A percentile compares a stretch with the other conserved stretches of the same genome.
Conservation (phyloP, 1,140 invertebrate genomes). For the Daktulosphaira vitifoliae region DNA sequence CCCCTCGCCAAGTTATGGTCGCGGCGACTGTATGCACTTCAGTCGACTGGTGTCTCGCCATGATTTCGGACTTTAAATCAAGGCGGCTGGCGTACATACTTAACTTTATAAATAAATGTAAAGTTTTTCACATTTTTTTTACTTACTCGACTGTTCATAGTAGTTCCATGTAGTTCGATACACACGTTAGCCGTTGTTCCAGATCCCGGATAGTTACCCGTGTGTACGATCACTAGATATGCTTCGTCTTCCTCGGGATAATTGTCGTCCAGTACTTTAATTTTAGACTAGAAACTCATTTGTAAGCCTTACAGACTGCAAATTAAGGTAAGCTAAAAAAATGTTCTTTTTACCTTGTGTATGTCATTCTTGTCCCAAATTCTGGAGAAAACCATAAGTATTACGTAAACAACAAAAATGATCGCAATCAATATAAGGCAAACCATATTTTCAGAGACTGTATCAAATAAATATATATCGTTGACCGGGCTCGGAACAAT, state of each 20-base stretch:
- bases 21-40: no score
- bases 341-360: background rate
- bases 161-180: constrained; percentile 33
- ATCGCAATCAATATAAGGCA: constrained; percentile 15
- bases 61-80: no score
- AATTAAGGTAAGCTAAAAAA: background rate
- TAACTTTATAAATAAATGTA: no score
- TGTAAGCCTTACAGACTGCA: no score
- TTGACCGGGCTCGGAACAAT: constrained; percentile 18
- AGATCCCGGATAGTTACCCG: constrained; percentile 21
- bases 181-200: constrained; percentile 37
- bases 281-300: background rate
- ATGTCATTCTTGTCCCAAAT: background rate
- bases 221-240: constrained; percentile 36
- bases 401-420: background rate
- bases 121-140: no score
- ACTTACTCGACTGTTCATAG: constrained; percentile 33
- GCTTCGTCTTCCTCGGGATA: constrained; percentile 26
- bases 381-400: background rate
- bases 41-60: no score
- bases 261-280: constrained; percentile 36
- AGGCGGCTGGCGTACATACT: no score
- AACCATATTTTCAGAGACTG: constrained; percentile 30
- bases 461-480: constrained; percentile 33
- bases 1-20: no score